Evolutionary conservation across 2,888 invertebrate genomes (phyloP).

Genomic region (Leucoma salicis): DNA sequence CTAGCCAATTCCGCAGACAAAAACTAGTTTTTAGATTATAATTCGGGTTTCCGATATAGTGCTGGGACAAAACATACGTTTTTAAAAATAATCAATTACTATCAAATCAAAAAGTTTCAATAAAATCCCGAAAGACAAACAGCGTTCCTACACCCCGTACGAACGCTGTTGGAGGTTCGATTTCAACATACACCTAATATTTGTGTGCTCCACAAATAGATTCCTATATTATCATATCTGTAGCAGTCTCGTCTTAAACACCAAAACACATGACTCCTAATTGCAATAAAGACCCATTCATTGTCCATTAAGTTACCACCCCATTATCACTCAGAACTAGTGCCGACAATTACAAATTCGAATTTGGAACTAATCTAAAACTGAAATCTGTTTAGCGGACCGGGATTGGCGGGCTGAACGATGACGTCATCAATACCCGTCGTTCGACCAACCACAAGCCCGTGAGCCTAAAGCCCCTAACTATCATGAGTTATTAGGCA

Average conservation of each 20-base stretch:
- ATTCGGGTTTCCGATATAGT: too few relatives aligned
- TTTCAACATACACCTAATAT: too few relatives aligned
- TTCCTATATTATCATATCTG: too few relatives aligned
- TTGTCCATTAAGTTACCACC: conserved; percentile 15
- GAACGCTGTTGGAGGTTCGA: too few relatives aligned
- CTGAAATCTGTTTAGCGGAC: conserved; percentile 65
- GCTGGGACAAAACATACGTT: too few relatives aligned
- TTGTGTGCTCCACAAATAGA: too few relatives aligned
- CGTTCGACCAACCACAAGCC: conserved; percentile 61
- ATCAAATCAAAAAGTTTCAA: too few relatives aligned
- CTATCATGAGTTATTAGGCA: conserved; percentile 39
- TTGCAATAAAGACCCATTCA: conserved; percentile 12
- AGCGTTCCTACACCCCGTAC: too few relatives aligned
- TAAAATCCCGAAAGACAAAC: too few relatives aligned
- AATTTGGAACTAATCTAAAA: conserved; percentile 67
- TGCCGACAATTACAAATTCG: conserved; percentile 56
- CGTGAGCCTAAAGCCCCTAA: conserved; percentile 30
- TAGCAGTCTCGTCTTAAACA: not conserved
- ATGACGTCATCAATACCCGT: conserved; percentile 75
- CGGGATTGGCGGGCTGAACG: conserved; percentile 69
- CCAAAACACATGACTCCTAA: not conserved
- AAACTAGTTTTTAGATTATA: too few relatives aligned
- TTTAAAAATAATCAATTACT: too few relatives aligned
- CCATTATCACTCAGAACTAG: conserved; percentile 16
- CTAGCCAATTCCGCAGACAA: too few relatives aligned